Evolutionary conservation across 2,113 vertebrate genomes (phyloP), one percentile per base, ranked within the genome.

Genomic region (Carettochelys insculpta): DNA sequence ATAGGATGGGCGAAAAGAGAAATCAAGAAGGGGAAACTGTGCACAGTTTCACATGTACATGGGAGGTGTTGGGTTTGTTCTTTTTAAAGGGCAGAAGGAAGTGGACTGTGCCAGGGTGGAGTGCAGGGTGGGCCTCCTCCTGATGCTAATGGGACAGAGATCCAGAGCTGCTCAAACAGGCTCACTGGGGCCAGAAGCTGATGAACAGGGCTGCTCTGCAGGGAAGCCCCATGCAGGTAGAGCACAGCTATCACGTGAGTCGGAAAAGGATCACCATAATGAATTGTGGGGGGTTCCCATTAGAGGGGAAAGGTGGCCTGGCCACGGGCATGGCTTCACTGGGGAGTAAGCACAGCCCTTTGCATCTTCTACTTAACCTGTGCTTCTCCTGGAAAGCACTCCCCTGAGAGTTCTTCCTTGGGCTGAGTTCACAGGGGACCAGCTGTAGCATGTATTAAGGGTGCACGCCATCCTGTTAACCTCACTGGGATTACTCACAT

Each of bases 401-500:
- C 34, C 19, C 34, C 31, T 61, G 11, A 88, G 90, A 65, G 4
- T 53, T n/a, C 17, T 79, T 84, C 71, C 45, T 1, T 1, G 58
- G 48, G 11, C 75, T 58, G 75, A 82, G 19, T 25, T 82, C 73
- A 45, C n/a, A 13, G 56, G 20, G 54, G 45, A 3, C 76, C 77
- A 82, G 31, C 76, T 82, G 81, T 65, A 43, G 77, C 50, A 71
- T 38, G n/a, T 41, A 52, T 43, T 86, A 76, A 14, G n/a, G n/a
- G n/a, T n/a, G n/a, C n/a, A n/a, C n/a, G 58, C 19, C 85, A 50
- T 25, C 75, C 50, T 41, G 77, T 12, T 5, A 38, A 13, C 34
- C 83, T 54, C 79, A 83, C 76, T 73, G 0, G 0, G 80, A 79
- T 0, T 1, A 78, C 65, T n/a, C 1, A 0, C 1, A 7, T 65